A percentile compares a stretch with the other conserved stretches of the same genome.
Evolutionary conservation across 2,113 vertebrate species (phyloP).

Genomic region (Carettochelys insculpta): DNA sequence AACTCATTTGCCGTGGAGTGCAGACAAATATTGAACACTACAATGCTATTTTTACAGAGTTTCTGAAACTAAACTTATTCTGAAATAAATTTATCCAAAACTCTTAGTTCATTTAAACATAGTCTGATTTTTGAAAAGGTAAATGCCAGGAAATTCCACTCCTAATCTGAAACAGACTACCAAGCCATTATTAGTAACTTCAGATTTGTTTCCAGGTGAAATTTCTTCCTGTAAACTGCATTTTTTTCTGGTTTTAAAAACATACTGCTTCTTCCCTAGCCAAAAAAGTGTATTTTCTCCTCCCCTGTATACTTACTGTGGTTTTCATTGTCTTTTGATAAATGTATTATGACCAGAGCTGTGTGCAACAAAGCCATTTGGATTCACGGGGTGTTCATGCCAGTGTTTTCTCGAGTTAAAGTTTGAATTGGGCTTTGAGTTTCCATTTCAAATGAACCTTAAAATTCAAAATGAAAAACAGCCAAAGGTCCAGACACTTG

Average conservation of each 20-base stretch:
- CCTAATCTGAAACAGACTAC: neutral
- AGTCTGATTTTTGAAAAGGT: neutral
- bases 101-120: neutral
- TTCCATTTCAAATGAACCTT: slow-evolving; percentile 35
- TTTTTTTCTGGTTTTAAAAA: neutral
- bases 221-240: neutral
- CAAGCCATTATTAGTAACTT: neutral
- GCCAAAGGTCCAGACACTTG: slow-evolving; percentile 14
- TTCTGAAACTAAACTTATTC: neutral
- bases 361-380: neutral
- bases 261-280: neutral
- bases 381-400: slow-evolving; percentile 2
- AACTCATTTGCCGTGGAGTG: neutral
- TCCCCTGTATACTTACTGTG: neutral
- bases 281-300: neutral
- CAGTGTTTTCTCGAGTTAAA: slow-evolving; percentile 10
- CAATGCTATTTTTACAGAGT: neutral
- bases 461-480: neutral
- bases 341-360: neutral
- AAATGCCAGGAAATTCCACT: neutral
- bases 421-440: slow-evolving; percentile 38
- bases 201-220: neutral
- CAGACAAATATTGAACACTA: neutral
- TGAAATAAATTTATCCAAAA: neutral
- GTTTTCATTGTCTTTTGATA: neutral